Evolutionary conservation across 2,113 vertebrate species (phyloP), one percentile per base, ranked within the genome.

Genomic region (Halichoerus grypus): DNA sequence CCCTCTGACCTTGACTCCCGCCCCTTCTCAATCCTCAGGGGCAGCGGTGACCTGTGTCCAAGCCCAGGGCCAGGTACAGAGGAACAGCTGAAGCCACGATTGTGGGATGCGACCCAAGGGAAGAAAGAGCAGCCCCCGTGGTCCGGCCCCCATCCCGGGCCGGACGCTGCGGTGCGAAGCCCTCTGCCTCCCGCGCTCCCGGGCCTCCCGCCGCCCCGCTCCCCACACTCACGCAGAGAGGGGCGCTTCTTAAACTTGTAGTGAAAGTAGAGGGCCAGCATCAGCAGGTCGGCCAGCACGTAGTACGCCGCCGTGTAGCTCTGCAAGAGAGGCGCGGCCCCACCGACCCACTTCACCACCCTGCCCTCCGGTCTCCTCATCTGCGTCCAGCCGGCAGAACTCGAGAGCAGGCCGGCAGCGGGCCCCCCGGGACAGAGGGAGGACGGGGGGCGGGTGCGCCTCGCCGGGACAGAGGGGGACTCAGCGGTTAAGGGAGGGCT

Each of bases 301-400:
- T 99, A 99, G 98, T 99, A 99, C 88, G 99, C 49, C 0, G 99
- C 99, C 0, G 99, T 99, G 98, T 99, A 99, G 18, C 98, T 99
- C 99, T 99, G 98, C 0, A 53, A 91, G 85, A 96, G 82, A 96
- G 65, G 79, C 49, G 12, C 24, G 72, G 14, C 82, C 55, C 51
- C n/a, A 18, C 51, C 36, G 49, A 14, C 65, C 57, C 26, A 12
- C 10, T 4, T 26, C 36, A 26, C 82, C 3, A 31, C 93, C 36
- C 22, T 12, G 42, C 85, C 36, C 65, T 74, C 61, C 76, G n/a
- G 57, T 10, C 7, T 46, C 57, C 65, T 71, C 28, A 2, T 19
- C 65, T 61, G 63, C 12, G 51, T 61, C 89, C 13, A 33, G 77
- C 13, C 16, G 2, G 42, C 21, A 13, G 14, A 42, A 53, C 33